phyloP scores from a whole-genome alignment of 2,888 invertebrate species.

The Philereme transversata region DNA sequence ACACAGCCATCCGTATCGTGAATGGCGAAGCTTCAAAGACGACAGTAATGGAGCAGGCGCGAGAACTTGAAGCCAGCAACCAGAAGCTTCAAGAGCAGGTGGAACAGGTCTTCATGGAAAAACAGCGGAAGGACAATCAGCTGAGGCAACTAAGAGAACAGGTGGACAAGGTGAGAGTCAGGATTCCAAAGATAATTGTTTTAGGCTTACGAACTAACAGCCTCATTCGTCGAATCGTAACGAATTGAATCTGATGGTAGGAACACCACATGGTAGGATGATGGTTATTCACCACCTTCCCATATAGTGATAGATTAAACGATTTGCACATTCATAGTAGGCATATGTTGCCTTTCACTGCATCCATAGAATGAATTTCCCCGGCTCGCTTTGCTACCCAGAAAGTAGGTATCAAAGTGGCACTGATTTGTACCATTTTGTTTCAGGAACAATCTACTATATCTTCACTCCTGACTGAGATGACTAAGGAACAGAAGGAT shows the following conservation, averaged over 20 bases:
- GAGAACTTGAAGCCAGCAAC: constrained; percentile 80
- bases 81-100: constrained; percentile 86
- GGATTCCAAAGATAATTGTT: no score
- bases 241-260: no score
- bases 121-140: constrained; percentile 86
- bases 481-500: constrained; percentile 85
- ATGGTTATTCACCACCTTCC: no score
- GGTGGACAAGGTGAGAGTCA: constrained; percentile 83
- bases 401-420: no score
- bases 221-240: no score
- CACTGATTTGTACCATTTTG: not conserved
- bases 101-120: constrained; percentile 88
- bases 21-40: constrained; percentile 86
- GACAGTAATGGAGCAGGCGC: constrained; percentile 87
- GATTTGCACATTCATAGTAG: no score
- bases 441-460: constrained; percentile 85
- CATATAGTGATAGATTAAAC: no score
- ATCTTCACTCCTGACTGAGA: constrained; percentile 85
- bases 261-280: no score
- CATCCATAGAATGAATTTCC: no score
- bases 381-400: no score
- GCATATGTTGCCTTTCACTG: no score
- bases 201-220: no score
- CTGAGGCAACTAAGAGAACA: constrained; percentile 87
- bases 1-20: constrained; percentile 91